Evolutionary conservation across 1,140 invertebrate genomes (phyloP).

Genomic region (Penaeus chinensis): DNA sequence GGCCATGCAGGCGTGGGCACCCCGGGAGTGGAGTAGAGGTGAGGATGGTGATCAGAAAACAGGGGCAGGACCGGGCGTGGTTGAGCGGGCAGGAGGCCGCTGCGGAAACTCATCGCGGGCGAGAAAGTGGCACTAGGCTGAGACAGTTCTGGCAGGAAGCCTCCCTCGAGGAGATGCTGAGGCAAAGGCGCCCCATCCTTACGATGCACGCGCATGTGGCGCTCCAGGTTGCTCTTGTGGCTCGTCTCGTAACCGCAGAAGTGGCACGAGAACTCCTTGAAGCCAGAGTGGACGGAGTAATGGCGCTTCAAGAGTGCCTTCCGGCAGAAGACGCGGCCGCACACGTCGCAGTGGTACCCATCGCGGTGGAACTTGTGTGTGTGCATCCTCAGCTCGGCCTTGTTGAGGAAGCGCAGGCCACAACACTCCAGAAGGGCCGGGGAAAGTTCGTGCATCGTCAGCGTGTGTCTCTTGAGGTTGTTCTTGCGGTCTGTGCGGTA

Average conservation of each 20-base stretch:
- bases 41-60: neutral
- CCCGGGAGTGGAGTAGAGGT: neutral
- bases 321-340: conserved; percentile 69
- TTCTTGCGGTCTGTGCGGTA: conserved; percentile 71
- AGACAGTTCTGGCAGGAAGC: neutral
- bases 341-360: conserved; percentile 70
- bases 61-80: neutral
- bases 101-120: neutral
- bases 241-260: conserved; percentile 71
- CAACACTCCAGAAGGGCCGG: conserved; percentile 69
- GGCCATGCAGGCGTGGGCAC: neutral
- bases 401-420: conserved; percentile 68
- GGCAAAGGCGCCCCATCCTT: neutral
- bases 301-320: conserved; percentile 71
- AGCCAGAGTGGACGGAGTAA: conserved; percentile 69
- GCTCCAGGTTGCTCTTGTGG: conserved; percentile 71
- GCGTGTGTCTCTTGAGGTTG: conserved; percentile 70
- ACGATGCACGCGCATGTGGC: conserved; percentile 67
- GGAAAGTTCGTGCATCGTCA: conserved; percentile 70
- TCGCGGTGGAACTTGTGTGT: conserved; percentile 68
- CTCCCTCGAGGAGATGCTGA: neutral
- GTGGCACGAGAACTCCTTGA: conserved; percentile 70
- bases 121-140: neutral
- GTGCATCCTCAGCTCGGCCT: conserved; percentile 69
- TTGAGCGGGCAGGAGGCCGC: neutral